phyloP scores from a whole-genome alignment of 2,113 vertebrate species.

The Pantherophis guttatus region DNA sequence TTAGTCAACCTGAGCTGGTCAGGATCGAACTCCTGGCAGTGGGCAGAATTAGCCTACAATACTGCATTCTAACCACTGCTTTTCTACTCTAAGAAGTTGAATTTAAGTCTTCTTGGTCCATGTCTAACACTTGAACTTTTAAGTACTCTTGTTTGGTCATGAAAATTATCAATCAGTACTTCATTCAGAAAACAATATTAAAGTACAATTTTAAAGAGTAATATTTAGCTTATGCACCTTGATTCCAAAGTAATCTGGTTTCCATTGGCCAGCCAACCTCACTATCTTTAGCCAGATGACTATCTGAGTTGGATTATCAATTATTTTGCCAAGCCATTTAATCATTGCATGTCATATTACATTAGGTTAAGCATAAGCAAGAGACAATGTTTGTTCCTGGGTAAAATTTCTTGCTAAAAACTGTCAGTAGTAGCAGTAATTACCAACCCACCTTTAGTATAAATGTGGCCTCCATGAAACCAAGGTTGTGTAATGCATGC shows the following conservation, averaged over 20 bases:
- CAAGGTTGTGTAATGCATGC: conserved; percentile 28
- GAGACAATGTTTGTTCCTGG: neutral
- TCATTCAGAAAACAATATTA: neutral
- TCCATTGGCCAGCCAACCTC: neutral
- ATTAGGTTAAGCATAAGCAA: conserved; percentile 42
- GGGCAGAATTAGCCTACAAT: neutral
- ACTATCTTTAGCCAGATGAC: neutral
- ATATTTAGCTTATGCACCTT: neutral
- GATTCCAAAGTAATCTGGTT: neutral
- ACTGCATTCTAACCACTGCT: neutral
- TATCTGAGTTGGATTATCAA: neutral
- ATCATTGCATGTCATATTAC: neutral
- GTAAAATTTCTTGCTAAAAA: neutral
- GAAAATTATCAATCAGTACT: neutral
- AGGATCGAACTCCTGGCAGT: neutral
- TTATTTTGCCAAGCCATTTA: neutral
- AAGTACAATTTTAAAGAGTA: neutral
- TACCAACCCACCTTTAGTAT: conserved; percentile 38
- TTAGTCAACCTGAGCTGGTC: neutral
- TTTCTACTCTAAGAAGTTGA: neutral
- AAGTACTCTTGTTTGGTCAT: neutral
- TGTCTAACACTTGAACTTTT: neutral
- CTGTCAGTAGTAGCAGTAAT: conserved; percentile 30
- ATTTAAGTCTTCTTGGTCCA: neutral
- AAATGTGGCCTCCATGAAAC: conserved; percentile 46